Base-by-base conservation (phyloP, 1,140 invertebrate genomes). In the Aphelenchoides fujianensis region DNA sequence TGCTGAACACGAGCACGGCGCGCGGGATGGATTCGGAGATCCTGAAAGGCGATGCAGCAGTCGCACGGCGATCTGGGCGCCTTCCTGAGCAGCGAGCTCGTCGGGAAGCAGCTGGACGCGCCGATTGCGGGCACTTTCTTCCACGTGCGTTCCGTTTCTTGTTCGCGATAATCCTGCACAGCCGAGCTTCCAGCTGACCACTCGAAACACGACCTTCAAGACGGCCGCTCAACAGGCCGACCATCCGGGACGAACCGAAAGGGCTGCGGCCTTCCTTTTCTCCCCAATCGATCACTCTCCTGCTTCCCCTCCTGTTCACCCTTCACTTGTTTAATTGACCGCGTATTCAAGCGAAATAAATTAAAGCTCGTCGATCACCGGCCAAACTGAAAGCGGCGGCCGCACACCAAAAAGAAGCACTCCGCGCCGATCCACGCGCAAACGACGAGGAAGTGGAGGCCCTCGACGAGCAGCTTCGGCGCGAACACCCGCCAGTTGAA, bases 401-500 rank as follows among this genome's bases (percentile, higher is more conserved):
- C 19, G 23, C 5, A 59, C 7, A 59, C 5, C 5, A 59, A 23
- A 23, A 7, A 5, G 34, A 59, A 7, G 23, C 55, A 48, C 41
- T 48, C 41, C 12, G 23, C 23, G 23, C 12, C 12, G 23, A 48
- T 48, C 55, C 55, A 59, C 7, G 34, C 5, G 23, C 55, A 7
- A 36, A 66, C 31, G n/a, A 31, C 12, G 19, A 66, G 16, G 34
- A 66, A 37, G 36, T 66, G 63, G 32, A 35, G 2, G 19, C 41
- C 1, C 32, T 66, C 63, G 23, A 66, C 5, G 16, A 73, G 73
- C 16, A 35, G 34, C 76, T 86, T 86, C 2, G 86, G 85, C n/a
- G 86, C 85, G 71, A 87, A 87, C 7, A 87, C 86, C 28, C 79
- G 84, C 86, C 86, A 86, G 19, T 86, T 84, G 82, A 86, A 86